Percentiles rank a stretch among this genome's conserved stretches.
Conservation (phyloP, 2,888 invertebrate species). For the Harpagoxenus sublaevis region DNA sequence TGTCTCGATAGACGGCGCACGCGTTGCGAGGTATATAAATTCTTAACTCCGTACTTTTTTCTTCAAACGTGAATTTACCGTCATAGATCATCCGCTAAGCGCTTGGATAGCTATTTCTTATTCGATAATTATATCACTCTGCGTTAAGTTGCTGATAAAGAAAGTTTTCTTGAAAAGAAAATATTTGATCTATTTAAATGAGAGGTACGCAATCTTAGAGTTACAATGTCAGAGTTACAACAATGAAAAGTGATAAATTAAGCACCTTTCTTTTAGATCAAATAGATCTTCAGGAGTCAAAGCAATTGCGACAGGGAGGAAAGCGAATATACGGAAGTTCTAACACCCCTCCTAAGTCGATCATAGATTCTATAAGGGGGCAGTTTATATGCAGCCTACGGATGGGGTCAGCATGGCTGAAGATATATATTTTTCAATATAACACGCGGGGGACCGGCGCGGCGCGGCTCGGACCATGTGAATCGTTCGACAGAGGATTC, state of each 20-base stretch:
- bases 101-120: background rate
- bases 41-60: conserved; percentile 3
- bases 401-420: conserved; percentile 80
- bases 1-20: conserved; percentile 56
- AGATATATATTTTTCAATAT: conserved; percentile 85
- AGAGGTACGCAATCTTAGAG: background rate
- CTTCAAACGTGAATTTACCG: background rate
- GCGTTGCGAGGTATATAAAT: conserved; percentile 27
- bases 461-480: conserved; percentile 65
- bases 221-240: background rate
- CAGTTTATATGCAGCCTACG: conserved; percentile 85
- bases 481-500: conserved; percentile 65
- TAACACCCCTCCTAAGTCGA: conserved; percentile 68
- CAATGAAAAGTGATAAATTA: background rate
- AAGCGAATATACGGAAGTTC: conserved; percentile 63
- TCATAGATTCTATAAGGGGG: conserved; percentile 80
- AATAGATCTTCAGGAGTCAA: conserved; percentile 39
- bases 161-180: background rate
- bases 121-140: background rate
- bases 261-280: background rate
- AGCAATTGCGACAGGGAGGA: conserved; percentile 65
- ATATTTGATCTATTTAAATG: background rate
- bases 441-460: conserved; percentile 71
- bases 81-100: background rate
- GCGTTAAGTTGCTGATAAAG: background rate